Base-by-base conservation (phyloP, 2,113 vertebrate genomes). In the Sitta europaea region DNA sequence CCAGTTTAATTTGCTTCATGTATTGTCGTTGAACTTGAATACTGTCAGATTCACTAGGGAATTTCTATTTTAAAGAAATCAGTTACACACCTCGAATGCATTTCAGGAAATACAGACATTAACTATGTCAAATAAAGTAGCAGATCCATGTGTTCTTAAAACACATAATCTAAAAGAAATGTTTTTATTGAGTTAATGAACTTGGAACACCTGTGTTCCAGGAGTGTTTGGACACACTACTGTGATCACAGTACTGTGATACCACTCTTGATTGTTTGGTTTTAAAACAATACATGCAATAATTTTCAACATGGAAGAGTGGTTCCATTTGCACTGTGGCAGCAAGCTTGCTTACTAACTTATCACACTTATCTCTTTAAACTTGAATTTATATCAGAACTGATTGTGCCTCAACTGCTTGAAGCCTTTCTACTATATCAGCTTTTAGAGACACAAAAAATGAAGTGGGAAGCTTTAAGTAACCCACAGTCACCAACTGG, bases 301-400 rank as follows among this genome's bases (percentile, higher is more conserved):
- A n/a, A 35, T 86, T 61, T 83, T 71, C 67, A 80, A 58, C n/a
- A 23, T 10, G 78, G 62, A 86, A 42, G 58, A 77, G 31, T 53
- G 48, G 61, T 93, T 90, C 55, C 51, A 33, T 88, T 88, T 92
- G 75, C 88, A 95, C 58, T 93, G 50, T 50, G 86, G 81, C 55
- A 55, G 45, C 81, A 92, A 91, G 79, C 25, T 91, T 85, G 38
- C 42, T 92, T 86, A 71, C 79, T 81, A 59, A 70, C 40, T 84
- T 54, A 20, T 59, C 42, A 80, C 22, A 63, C 47, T 84, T 84
- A 35, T 11, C 18, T 92, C 40, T 76, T 88, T 62, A 80, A 86
- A 97, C 93, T 95, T 95, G 86, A 97, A 94, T 85, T 4, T 3
- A 3, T 72, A 47, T 55, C 18, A 10, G 25, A 93, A 88, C 42